Evolutionary conservation across 1,140 invertebrate genomes (phyloP), one percentile per base, ranked within the genome.

Genomic region (Magallana ariakensis): DNA sequence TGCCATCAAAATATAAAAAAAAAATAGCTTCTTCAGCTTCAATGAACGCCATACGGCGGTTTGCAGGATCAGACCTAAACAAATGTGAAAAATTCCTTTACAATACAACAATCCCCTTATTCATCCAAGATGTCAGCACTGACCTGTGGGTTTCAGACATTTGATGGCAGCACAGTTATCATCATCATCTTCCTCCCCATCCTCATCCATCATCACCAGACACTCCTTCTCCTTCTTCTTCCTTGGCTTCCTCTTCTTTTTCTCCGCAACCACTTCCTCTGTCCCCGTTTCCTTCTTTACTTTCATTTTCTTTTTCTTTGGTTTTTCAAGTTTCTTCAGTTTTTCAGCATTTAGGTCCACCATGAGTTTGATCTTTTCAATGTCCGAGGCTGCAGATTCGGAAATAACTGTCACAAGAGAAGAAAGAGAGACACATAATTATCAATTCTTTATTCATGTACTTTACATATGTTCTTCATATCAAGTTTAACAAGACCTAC

Each of bases 141-240:
- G 87, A 94, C 94, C 94, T 83, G 91, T 93, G 19, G 94, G 94
- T 93, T 97, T 96, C 66, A 97, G 94, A 94, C 98, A 98, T 89
- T 96, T 96, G 22, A 95, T 94, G 3, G 97, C 97, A 6, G 97
- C 97, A 94, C 98, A 98, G 92, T 97, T 96, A 88, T 98, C 97
- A 89, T 97, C 97, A 91, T 97, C 97, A 55, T 94, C 95, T 80
- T 94, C 93, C 87, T 95, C 95, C 81, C 94, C 92, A 56, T 93
- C 93, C n/a, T 92, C 92, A 84, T 94, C 92, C 66, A 92, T 95
- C 94, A 89, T 89, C 54, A 91, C 85, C 66, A 85, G 89, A 95
- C 95, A 56, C 84, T 91, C 89, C 80, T 90, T 89, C 57, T 91
- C 83, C 82, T 93, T 92, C 87, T 90, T 91, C 60, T 89, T 89